Evolutionary conservation across 2,113 vertebrate genomes (phyloP), one percentile per base, ranked within the genome.

Genomic region (Zootoca vivipara): DNA sequence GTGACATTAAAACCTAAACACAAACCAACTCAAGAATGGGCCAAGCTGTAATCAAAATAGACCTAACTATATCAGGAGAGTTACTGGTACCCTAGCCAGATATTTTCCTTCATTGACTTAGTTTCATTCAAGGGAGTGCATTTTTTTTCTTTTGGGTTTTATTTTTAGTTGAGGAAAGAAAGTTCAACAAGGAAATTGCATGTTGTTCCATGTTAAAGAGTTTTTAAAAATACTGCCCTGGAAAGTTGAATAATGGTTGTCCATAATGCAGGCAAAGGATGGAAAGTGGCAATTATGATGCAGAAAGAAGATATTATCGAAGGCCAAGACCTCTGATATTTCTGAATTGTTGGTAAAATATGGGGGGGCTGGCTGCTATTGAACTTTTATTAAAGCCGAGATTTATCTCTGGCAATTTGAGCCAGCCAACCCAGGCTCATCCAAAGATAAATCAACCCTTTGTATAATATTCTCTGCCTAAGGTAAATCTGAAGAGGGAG

Each of bases 361-460:
- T 28, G 18, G 46, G 15, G 15, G 30, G n/a, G 78, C 22, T 35
- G 15, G 22, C 85, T 89, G 70, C 73, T 83, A 73, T 5, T 0
- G 0, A 62, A 78, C 12, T 42, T 70, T 91, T 33, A n/a, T 65
- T 92, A 90, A 90, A 46, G n/a, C 3, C 87, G 90, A 94, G 87
- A 89, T 92, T 92, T 92, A 90, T n/a, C 3, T 91, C 87, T 89
- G 83, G 65, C 1, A 0, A 5, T 87, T 83, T 88, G 46, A 90
- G 85, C 42, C 40, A 91, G 58, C 35, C 78, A 87, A 13, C 75
- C 89, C 65, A 33, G 78, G 28, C 56, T 52, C 74, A 82, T 2
- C 2, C 40, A 90, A 90, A 90, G 52, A 92, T 78, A 95, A 94
- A 91, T 93, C 80, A 93, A 89, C 72, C 15, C 2, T 72, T 5